Evolutionary conservation across 2,797 vertebrate genomes (phyloP).

Genomic region (Myripristis jacobus): DNA sequence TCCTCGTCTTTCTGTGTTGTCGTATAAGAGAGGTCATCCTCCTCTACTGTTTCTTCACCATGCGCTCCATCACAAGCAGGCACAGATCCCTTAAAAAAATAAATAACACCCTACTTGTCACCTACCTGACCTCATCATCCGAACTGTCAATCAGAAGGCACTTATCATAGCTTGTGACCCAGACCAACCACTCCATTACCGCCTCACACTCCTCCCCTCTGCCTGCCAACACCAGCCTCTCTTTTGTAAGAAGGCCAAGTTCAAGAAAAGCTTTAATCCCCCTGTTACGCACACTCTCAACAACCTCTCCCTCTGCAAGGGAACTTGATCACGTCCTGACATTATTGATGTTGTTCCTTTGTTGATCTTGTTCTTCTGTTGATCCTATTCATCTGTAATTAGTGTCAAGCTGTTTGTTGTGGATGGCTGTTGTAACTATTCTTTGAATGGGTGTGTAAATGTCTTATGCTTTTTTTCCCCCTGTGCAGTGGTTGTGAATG

Average conservation of each 20-base stretch:
- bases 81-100: not conserved
- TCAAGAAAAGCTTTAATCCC: slow-evolving; percentile 24
- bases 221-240: slow-evolving; percentile 1
- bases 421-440: too few relatives aligned
- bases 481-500: not conserved
- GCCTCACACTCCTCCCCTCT: slow-evolving; percentile 19
- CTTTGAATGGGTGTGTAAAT: slow-evolving; percentile 13
- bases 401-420: slow-evolving; percentile 11
- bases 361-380: slow-evolving; percentile 6
- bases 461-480: not conserved
- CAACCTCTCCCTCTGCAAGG: slow-evolving; percentile 19
- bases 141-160: slow-evolving; percentile 6
- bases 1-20: not conserved
- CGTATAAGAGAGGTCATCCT: not conserved
- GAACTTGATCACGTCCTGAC: slow-evolving; percentile 28
- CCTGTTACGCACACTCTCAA: slow-evolving; percentile 17
- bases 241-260: slow-evolving; percentile 26
- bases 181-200: not conserved
- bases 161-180: slow-evolving; percentile 11
- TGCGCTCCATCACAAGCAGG: not conserved
- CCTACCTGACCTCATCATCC: slow-evolving; percentile 20
- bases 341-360: slow-evolving; percentile 22
- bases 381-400: slow-evolving; percentile 1
- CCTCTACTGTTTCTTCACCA: not conserved
- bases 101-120: not conserved